Base-by-base conservation (phyloP, 30 jellyfish, hydroid and myxozoan genomes). In the Cassiopea andromeda region DNA sequence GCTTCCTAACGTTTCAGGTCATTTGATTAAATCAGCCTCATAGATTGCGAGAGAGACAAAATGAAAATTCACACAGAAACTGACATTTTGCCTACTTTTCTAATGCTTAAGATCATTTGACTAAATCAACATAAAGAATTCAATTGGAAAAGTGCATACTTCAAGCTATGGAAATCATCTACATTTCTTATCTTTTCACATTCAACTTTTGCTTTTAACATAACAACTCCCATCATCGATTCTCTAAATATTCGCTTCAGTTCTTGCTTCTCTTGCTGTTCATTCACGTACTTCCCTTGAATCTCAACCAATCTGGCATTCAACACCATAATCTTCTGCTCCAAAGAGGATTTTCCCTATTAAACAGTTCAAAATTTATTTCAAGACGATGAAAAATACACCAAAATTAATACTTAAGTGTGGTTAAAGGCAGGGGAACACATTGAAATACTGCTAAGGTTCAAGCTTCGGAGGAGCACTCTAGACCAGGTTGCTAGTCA, bases 211-310 rank as follows among this genome's bases (percentile, higher is more conserved):
- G 94, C 94, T 78, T 87, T 87, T 57, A 87, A 58, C 71, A 76
- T 87, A 13, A 78, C 94, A 49, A 87, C 90, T 87, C 94, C 94
- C 61, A 87, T 70, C 44, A 87, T 87, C 75, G 94, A 87, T 45
- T 87, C 94, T 54, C 94, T 66, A 81, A 87, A 87, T 16, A 87
- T 71, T 72, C 94, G 49, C 77, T 81, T 79, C 86, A 87, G 69
- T 47, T 87, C 94, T 80, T 87, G 94, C 44, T 87, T 87, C 18
- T 87, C 94, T 60, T 87, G 94, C 59, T 87, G 94, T 66, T 87
- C 94, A 54, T 87, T 87, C 70, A 87, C 94, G 50, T 87, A 87
- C 50, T 78, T 87, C 14, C 90, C 94, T 69, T 87, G 94, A 44
- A 87, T 87, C 44, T 87, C 94, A 38, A 87, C 94, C n/a, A 87